phyloP scores from a whole-genome alignment of 2,888 invertebrate genomes.

The Tupiocoris notatus region DNA sequence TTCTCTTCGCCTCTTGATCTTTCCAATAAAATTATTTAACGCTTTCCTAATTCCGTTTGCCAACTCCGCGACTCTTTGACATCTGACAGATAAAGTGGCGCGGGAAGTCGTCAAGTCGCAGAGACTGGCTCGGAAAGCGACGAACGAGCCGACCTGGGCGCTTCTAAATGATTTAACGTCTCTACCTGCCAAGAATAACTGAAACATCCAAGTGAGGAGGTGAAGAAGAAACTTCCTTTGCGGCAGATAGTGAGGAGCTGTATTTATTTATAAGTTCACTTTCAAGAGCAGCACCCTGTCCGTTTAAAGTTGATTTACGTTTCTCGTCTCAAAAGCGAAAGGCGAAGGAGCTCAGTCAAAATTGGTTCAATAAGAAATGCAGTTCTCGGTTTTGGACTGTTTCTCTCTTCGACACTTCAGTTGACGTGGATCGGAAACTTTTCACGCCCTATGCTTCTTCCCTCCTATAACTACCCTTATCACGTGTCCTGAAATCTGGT shows the following conservation, averaged over 20 bases:
- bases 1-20: neutral
- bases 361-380: conserved; percentile 26
- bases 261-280: conserved; percentile 36
- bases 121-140: neutral
- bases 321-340: conserved; percentile 11
- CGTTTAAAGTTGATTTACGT: conserved; percentile 33
- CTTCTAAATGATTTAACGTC: conserved; percentile 26
- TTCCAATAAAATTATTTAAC: conserved; percentile 5
- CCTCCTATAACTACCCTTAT: too few relatives aligned
- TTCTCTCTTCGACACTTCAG: too few relatives aligned
- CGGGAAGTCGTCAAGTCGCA: conserved; percentile 1
- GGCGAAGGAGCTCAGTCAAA: neutral
- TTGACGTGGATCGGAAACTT: too few relatives aligned
- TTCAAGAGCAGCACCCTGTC: neutral
- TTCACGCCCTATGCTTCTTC: conserved; percentile 28
- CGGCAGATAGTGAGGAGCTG: neutral
- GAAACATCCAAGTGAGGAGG: neutral
- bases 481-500: neutral
- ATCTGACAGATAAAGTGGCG: neutral
- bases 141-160: neutral
- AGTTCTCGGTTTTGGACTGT: neutral
- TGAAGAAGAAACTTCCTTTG: neutral
- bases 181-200: conserved; percentile 36
- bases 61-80: neutral
- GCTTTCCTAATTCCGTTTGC: conserved; percentile 1